phyloP scores from a whole-genome alignment of 1,140 invertebrate genomes.

The Drosophila sechellia region DNA sequence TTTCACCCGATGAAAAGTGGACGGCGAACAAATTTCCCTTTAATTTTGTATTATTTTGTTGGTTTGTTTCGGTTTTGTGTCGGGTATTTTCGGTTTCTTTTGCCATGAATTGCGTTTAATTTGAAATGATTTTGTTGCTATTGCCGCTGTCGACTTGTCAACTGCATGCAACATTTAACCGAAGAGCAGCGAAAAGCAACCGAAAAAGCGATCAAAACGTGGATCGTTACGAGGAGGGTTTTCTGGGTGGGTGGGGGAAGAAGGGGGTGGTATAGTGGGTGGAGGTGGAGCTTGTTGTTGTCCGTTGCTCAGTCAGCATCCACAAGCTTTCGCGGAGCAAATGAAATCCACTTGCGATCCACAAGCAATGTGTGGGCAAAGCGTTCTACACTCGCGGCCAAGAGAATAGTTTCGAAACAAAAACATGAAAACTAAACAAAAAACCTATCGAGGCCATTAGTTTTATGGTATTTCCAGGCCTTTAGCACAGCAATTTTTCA shows the following conservation, averaged over 20 bases:
- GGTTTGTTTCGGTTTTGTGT: constrained; percentile 24
- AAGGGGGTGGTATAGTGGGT: constrained; percentile 5
- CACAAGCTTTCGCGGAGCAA: constrained; percentile 63
- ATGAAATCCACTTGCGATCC: constrained; percentile 60
- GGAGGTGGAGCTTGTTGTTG: constrained; percentile 28
- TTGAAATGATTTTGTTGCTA: constrained; percentile 42
- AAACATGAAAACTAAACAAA: too few species aligned
- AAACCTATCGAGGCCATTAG: too few species aligned
- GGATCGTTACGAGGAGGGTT: constrained; percentile 14
- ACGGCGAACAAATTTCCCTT: constrained; percentile 54
- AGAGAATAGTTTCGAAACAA: background rate
- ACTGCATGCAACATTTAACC: constrained; percentile 76
- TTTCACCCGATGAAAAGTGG: constrained; percentile 53
- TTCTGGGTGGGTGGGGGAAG: constrained; percentile 1
- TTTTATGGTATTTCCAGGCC: too few species aligned
- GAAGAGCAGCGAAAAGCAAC: constrained; percentile 38
- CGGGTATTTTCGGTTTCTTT: constrained; percentile 49
- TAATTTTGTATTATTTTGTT: constrained; percentile 50
- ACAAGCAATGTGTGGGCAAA: constrained; percentile 22
- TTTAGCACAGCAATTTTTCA: too few species aligned
- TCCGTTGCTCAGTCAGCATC: constrained; percentile 17
- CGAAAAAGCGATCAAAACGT: constrained; percentile 52
- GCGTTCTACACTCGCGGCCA: background rate
- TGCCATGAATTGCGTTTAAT: constrained; percentile 63
- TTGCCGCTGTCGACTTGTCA: constrained; percentile 66